Conservation (phyloP, 2,113 vertebrate species). For the Axis porcinus region DNA sequence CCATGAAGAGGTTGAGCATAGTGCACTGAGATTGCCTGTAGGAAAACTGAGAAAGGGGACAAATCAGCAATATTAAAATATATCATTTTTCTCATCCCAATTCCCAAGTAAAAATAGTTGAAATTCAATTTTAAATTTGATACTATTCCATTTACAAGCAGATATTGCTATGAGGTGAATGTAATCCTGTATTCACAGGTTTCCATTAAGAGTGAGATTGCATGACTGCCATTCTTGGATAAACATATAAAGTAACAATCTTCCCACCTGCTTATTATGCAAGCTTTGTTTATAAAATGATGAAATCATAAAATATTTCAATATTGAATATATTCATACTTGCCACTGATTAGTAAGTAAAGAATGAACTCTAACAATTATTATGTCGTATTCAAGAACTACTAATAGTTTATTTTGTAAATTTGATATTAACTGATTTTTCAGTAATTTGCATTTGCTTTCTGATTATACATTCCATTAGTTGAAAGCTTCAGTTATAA, state of each 20-base stretch:
- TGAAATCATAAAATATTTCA: neutral
- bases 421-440: neutral
- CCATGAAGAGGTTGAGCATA: neutral
- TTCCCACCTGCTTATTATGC: neutral
- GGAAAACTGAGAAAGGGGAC: neutral
- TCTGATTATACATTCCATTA: neutral
- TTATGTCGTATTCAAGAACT: neutral
- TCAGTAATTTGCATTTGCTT: neutral
- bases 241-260: neutral
- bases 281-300: neutral
- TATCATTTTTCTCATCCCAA: neutral
- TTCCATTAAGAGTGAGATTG: neutral
- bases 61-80: neutral
- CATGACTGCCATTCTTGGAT: neutral
- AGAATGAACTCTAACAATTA: neutral
- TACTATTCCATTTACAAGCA: slow-evolving; percentile 35
- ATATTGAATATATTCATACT: neutral
- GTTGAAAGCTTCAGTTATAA: neutral
- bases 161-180: neutral
- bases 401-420: neutral
- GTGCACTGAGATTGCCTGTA: neutral
- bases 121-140: slow-evolving; percentile 9
- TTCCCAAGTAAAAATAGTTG: neutral
- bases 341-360: neutral
- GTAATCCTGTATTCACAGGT: neutral